Percentiles rank a stretch among this genome's conserved stretches.
Evolutionary conservation across 2,888 invertebrate species (phyloP).

Genomic region (Drosophila nr. medialis): DNA sequence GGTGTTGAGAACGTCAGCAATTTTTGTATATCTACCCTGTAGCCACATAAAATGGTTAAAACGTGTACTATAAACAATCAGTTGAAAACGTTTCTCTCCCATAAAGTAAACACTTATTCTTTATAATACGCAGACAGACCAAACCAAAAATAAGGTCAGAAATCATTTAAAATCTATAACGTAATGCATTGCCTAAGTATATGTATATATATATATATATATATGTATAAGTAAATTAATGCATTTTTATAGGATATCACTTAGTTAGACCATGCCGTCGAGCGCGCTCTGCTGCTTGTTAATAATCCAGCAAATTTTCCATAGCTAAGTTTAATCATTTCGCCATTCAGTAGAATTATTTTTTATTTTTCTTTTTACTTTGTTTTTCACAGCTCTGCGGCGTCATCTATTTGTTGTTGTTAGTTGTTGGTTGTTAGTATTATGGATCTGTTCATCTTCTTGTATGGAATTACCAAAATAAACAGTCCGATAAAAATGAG

Average conservation of each 20-base stretch:
- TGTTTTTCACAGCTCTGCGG: constrained; percentile 17
- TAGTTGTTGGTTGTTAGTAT: constrained; percentile 20
- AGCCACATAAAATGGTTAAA: not conserved
- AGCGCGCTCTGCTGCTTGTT: constrained; percentile 1
- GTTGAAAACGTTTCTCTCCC: not conserved
- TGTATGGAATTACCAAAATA: constrained; percentile 43
- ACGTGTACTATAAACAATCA: not conserved
- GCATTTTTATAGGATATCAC: not conserved
- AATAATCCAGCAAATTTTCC: constrained; percentile 28
- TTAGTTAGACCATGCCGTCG: not conserved
- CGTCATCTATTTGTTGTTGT: constrained; percentile 44
- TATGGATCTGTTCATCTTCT: constrained; percentile 10
- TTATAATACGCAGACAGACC: not conserved
- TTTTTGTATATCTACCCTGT: constrained; percentile 10
- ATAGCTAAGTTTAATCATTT: constrained; percentile 72
- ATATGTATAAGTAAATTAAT: not conserved
- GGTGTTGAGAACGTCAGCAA: constrained; percentile 15
- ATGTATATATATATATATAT: not conserved
- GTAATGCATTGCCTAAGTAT: not conserved
- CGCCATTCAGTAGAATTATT: constrained; percentile 57
- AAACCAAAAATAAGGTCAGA: not conserved
- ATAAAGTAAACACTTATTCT: not conserved
- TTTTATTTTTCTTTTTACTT: constrained; percentile 2
- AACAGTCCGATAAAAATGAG: constrained; percentile 37
- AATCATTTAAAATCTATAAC: not conserved